Base-by-base conservation (phyloP, 64 coral and sea anemone genomes). In the Cladopsammia gracilis region DNA sequence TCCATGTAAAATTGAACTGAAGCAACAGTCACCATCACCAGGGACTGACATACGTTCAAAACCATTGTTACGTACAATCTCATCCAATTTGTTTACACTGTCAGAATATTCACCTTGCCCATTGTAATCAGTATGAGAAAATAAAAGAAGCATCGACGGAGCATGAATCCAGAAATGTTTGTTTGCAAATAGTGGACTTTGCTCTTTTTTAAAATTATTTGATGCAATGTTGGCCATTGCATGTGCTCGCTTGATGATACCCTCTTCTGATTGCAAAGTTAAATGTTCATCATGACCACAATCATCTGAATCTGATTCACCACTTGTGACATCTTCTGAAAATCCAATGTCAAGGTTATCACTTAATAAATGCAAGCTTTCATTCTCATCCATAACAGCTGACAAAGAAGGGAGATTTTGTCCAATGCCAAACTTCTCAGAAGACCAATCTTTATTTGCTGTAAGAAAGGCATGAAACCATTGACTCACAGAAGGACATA, bases 131-230 rank as follows among this genome's bases (percentile, higher is more conserved):
- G 66, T 87, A 71, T 73, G 65, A 52, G 66, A 87, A 87, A 87
- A 73, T 57, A 87, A 25, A 6, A 87, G 66, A 57, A 87, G 67
- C 84, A 87, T 87, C 26, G 84, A 87, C 22, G 68, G 84, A 65
- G 84, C 84, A 71, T 87, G 15, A 54, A 87, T 51, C 84, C 84
- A 72, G 26, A 66, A 73, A 87, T 72, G 70, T 66, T 73, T 87
- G n/a, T 87, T 87, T 52, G 84, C 84, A 19, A 87, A 34, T 26
- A 87, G 79, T 87, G 66, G 84, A 52, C 58, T 73, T 71, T 87
- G 48, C 18, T 54, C 75, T 48, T 52, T 48, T 52, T 77, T 70
- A 77, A 77, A 77, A 77, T 42, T 75, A 5, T 77, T 48, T 77
- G 75, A 56, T 22, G 48, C 75, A 77, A 54, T 54, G 75, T 77